phyloP scores from a whole-genome alignment of 2,888 invertebrate species.

The Salticus scenicus region DNA sequence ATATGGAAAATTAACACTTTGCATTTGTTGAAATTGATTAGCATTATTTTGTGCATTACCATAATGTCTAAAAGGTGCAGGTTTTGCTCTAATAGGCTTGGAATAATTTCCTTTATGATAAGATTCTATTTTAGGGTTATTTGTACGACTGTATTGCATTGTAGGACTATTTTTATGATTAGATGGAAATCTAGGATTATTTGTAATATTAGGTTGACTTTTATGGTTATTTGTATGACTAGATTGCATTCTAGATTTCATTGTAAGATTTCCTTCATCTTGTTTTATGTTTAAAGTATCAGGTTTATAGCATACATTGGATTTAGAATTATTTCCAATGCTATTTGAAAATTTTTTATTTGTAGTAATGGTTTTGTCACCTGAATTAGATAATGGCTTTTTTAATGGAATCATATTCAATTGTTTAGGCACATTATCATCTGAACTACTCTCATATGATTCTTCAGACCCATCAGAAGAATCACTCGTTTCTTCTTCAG shows the following conservation, averaged over 20 bases:
- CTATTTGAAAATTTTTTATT: no score
- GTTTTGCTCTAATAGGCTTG: no score
- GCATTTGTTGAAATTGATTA: no score
- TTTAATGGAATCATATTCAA: not conserved
- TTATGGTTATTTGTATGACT: not conserved
- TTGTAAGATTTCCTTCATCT: not conserved
- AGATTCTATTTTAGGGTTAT: no score
- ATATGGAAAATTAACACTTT: not conserved
- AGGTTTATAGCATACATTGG: no score
- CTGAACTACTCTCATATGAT: constrained; percentile 19
- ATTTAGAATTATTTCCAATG: no score
- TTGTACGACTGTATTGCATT: no score
- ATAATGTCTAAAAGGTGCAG: no score
- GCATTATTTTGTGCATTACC: no score
- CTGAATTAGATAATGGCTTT: not conserved
- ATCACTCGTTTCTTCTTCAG: constrained; percentile 74
- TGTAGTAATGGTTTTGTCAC: no score
- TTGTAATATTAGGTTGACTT: not conserved
- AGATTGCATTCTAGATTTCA: not conserved
- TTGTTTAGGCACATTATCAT: not conserved
- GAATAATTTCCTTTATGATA: not conserved
- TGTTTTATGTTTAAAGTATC: no score
- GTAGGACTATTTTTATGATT: not conserved
- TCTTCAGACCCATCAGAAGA: constrained; percentile 25
- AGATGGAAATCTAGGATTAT: not conserved